These are phyloP conservation scores for Aldrovandia affinis DNA, from an alignment of 2,797 vertebrate genomes.

Conservation along the genomic window DNA sequence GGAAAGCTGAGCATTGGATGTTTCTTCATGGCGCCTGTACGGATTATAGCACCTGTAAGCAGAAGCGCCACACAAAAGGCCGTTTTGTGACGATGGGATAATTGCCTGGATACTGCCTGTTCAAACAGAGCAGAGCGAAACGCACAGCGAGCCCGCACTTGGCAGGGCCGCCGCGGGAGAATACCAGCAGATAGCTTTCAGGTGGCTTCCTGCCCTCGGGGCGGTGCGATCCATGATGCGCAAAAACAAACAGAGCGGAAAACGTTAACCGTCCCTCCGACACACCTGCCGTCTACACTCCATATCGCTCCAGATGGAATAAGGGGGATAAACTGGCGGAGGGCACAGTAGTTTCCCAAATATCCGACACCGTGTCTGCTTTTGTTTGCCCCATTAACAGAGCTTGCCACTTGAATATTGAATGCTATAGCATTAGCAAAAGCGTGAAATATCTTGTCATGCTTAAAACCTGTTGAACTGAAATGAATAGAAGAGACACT, in stretches of 20 bases:
- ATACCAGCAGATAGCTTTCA: not conserved
- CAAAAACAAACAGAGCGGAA: not conserved
- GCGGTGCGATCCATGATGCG: not conserved
- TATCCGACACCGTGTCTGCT: not conserved
- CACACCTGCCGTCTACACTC: not conserved
- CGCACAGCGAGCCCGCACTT: not conserved
- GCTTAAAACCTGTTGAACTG: not conserved
- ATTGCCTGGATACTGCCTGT: constrained; percentile 20
- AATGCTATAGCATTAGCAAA: not conserved
- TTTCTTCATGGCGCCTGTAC: not conserved
- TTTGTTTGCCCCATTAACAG: not conserved
- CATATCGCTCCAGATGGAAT: not conserved
- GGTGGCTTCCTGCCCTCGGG: not conserved
- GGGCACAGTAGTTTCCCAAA: not conserved
- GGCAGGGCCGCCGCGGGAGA: not conserved
- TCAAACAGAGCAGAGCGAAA: constrained; percentile 15
- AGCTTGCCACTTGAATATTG: not conserved
- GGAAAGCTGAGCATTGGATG: constrained; percentile 12
- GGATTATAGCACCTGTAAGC: constrained; percentile 26
- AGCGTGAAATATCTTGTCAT: not conserved
- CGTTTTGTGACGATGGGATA: not conserved
- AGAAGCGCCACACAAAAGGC: constrained; percentile 20
- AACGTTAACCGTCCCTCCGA: not conserved
- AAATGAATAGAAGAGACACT: not conserved
- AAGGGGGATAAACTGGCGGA: not conserved